Evolutionary conservation across 2,797 vertebrate genomes (phyloP).

Genomic region (Poeciliopsis infans): DNA sequence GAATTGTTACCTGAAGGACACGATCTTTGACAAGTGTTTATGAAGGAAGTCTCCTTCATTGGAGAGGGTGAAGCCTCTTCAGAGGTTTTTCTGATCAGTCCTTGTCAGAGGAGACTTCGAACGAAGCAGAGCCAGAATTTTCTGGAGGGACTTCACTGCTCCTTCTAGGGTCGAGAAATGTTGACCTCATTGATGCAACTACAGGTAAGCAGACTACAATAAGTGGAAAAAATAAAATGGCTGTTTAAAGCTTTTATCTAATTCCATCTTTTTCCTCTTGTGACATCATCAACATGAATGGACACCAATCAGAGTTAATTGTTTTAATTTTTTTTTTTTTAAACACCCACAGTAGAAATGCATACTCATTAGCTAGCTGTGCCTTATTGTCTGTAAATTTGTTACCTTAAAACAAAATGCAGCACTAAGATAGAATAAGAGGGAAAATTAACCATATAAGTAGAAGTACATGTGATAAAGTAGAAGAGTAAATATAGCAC

Average conservation of each 20-base stretch:
- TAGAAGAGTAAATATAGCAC: not conserved
- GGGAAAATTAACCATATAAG: not conserved
- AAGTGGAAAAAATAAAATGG: not conserved
- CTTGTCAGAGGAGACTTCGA: not conserved
- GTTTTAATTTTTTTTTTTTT: not conserved
- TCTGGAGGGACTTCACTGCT: not conserved
- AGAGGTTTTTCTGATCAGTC: not conserved
- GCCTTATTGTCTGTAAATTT: not conserved
- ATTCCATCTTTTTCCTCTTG: not conserved
- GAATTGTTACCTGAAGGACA: not conserved
- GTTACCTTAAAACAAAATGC: not conserved
- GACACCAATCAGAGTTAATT: not conserved
- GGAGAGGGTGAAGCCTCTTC: not conserved
- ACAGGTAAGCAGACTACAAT: not conserved
- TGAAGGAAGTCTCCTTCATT: not conserved
- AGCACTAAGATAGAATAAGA: not conserved
- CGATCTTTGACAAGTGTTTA: not conserved
- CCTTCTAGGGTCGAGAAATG: not conserved
- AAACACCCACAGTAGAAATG: not conserved
- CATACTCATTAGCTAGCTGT: not conserved
- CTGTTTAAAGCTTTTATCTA: not conserved
- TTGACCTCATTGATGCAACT: not conserved
- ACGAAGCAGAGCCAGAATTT: not conserved
- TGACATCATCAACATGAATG: not conserved
- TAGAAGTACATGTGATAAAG: not conserved